These are phyloP conservation scores for Taurulus bubalis DNA, from an alignment of 2,113 vertebrate species.

Conservation along the genomic window DNA sequence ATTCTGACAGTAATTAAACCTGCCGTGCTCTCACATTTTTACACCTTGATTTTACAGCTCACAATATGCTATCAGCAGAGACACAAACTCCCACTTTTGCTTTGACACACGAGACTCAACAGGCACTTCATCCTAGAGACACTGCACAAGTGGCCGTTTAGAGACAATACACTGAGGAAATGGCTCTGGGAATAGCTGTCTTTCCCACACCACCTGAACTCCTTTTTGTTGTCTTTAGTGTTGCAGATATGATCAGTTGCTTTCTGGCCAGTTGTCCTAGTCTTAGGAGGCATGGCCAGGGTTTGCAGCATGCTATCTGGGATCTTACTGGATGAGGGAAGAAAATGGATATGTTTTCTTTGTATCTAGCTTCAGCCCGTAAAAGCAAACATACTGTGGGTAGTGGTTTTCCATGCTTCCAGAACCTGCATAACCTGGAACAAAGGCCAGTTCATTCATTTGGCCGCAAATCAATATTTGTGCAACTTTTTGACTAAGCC, in stretches of 20 bases:
- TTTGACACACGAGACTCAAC: slow-evolving; percentile 34
- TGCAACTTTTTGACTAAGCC: slow-evolving; percentile 30
- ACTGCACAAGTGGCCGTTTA: slow-evolving; percentile 41
- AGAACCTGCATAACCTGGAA: slow-evolving; percentile 1
- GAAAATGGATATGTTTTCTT: slow-evolving; percentile 73
- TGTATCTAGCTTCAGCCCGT: slow-evolving; percentile 61
- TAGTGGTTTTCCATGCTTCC: slow-evolving; percentile 40
- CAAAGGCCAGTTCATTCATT: slow-evolving; percentile 32
- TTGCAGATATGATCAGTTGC: slow-evolving; percentile 69
- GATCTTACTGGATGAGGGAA: slow-evolving; percentile 48
- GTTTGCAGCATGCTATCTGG: slow-evolving; percentile 50
- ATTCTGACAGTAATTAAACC: background rate
- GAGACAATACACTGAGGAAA: slow-evolving; percentile 33
- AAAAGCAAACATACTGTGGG: slow-evolving; percentile 59
- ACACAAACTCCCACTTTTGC: slow-evolving; percentile 21
- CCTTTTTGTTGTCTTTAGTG: slow-evolving; percentile 68
- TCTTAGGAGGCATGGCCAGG: slow-evolving; percentile 49
- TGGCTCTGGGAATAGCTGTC: slow-evolving; percentile 49
- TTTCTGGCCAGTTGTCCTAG: slow-evolving; percentile 59
- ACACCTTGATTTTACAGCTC: slow-evolving; percentile 3
- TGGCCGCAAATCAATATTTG: slow-evolving; percentile 40
- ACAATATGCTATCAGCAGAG: slow-evolving; percentile 28
- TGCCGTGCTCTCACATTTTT: background rate
- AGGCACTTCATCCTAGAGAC: slow-evolving; percentile 30
- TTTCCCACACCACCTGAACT: slow-evolving; percentile 66